Evolutionary conservation across 2,888 invertebrate genomes (phyloP).

Genomic region (Athrips mouffetella): DNA sequence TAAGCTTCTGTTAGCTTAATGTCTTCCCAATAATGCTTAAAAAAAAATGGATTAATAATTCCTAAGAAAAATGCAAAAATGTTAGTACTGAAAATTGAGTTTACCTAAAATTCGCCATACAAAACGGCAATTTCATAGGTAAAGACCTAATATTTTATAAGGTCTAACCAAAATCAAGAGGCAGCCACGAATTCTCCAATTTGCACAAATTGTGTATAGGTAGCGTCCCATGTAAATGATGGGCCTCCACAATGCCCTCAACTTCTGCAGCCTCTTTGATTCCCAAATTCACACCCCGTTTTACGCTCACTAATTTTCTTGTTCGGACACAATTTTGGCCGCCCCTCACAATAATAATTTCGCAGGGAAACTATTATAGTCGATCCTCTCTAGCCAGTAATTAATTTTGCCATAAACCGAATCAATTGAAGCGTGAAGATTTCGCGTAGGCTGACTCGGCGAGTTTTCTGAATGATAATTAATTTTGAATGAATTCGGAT

Average conservation of each 20-base stretch:
- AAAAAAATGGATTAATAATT: no score
- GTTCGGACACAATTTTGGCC: conserved; percentile 75
- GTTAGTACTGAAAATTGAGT: no score
- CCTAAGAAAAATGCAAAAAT: no score
- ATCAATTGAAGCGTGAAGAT: conserved; percentile 76
- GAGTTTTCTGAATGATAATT: conserved; percentile 66
- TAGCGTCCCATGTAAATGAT: conserved; percentile 70
- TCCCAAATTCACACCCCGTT: conserved; percentile 75
- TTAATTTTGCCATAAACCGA: conserved; percentile 75
- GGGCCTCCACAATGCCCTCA: conserved; percentile 64
- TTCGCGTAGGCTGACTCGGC: conserved; percentile 64
- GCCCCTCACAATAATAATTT: conserved; percentile 75
- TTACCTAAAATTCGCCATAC: no score
- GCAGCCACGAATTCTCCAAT: conserved; percentile 45
- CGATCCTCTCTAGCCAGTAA: conserved; percentile 74
- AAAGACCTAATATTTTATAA: neutral
- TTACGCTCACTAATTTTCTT: conserved; percentile 78
- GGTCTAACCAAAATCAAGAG: conserved; percentile 21
- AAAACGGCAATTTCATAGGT: no score
- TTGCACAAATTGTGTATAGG: conserved; percentile 56
- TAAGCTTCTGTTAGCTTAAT: no score
- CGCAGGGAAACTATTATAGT: conserved; percentile 74
- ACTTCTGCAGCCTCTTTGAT: conserved; percentile 70
- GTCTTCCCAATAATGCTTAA: no score
- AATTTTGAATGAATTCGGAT: conserved; percentile 48